Base-by-base conservation (phyloP, 2,888 invertebrate genomes). In the Pedicia rivosa region DNA sequence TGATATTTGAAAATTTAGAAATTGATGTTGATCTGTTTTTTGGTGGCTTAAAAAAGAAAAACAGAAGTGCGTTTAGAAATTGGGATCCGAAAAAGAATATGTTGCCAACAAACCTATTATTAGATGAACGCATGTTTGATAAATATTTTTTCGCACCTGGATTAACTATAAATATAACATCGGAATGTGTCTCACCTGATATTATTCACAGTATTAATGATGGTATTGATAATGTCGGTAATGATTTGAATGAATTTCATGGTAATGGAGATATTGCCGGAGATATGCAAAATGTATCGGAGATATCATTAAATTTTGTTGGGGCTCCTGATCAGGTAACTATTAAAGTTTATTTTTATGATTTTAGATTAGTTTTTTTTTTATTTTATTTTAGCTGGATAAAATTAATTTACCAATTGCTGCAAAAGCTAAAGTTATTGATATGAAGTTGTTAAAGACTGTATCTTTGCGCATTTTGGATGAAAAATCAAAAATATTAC, bases 401-500 rank as follows among this genome's bases (percentile, higher is more conserved):
- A 78, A 78, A 60, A 71, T 77, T 32, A 70, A 76, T 49, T 78
- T 90, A 42, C 72, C 75, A 0, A 88, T 83, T 56, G 82, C 87
- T 5, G 74, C 77, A 59, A 70, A 77, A 38, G 83, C 90, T 5
- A 90, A 90, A 53, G 81, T 78, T 40, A 73, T 90, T 28, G 84
- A 91, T 51, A 87, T 90, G 73, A 80, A 78, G 49, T 77, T 74
- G 51, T 57, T 90, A 30, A 90, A 90, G 54, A 63, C 65, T n/a
- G 68, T 72, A 36, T 77, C 86, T 43, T 83, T 82, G 75, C 66
- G 67, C 27, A 56, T 75, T 43, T 57, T 86, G 7, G 65, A 63
- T 12, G 16, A 16, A 16, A 14, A 6, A 8, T n/a, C 16, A 2
- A 14, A 14, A 25, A 20, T 20, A 22, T 20, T 20, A 22, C 10